These are phyloP conservation scores for Beaufortia kweichowensis DNA, from an alignment of 2,113 vertebrate species.

Conservation along the genomic window DNA sequence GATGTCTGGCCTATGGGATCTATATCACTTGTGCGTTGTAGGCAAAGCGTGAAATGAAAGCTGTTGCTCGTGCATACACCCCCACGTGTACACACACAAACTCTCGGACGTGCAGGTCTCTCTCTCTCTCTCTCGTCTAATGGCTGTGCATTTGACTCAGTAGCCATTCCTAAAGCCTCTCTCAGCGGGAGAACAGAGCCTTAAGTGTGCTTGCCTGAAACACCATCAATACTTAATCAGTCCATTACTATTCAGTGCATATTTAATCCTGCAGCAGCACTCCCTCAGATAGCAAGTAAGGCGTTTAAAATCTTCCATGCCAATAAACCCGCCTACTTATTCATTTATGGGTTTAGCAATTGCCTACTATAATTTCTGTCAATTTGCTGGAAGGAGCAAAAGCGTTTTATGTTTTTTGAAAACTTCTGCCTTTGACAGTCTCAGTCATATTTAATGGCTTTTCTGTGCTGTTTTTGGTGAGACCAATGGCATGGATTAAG, in stretches of 20 bases:
- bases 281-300: slow-evolving; percentile 31
- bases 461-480: slow-evolving; percentile 11
- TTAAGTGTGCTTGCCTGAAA: slow-evolving; percentile 54
- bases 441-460: slow-evolving; percentile 43
- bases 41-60: slow-evolving; percentile 41
- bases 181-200: slow-evolving; percentile 38
- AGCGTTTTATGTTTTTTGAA: slow-evolving; percentile 7
- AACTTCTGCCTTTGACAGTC: slow-evolving; percentile 24
- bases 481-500: slow-evolving; percentile 27
- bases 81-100: slow-evolving; percentile 15
- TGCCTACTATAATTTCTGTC: slow-evolving; percentile 11
- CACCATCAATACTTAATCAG: slow-evolving; percentile 58
- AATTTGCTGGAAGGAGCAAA: slow-evolving; percentile 4
- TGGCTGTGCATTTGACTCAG: slow-evolving; percentile 43
- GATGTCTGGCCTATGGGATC: slow-evolving; percentile 13
- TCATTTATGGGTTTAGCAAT: slow-evolving; percentile 38
- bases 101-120: slow-evolving; percentile 22
- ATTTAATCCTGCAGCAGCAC: slow-evolving; percentile 37
- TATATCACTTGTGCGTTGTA: background rate
- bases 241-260: slow-evolving; percentile 55
- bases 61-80: slow-evolving; percentile 31
- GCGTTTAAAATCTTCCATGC: slow-evolving; percentile 31
- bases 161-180: slow-evolving; percentile 47
- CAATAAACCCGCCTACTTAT: slow-evolving; percentile 43
- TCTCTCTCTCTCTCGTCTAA: slow-evolving; percentile 32